Percentiles rank a stretch among this genome's conserved stretches.
Evolutionary conservation across 2,113 vertebrate genomes (phyloP).

Genomic region (human): DNA sequence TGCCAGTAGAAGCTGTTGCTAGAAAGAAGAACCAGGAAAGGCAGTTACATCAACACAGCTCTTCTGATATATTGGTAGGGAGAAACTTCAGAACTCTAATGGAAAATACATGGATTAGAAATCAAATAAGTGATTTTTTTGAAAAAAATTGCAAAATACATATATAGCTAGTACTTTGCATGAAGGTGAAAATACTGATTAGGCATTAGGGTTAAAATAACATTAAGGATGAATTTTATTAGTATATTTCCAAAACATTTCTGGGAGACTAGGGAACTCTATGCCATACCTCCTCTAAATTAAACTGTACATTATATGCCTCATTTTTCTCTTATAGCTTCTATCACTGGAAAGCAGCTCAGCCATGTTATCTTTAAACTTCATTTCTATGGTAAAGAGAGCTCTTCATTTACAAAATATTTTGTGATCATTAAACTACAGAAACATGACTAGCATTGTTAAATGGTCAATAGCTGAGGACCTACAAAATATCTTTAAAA

Average conservation of each 20-base stretch:
- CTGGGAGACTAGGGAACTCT: background rate
- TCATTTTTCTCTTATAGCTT: background rate
- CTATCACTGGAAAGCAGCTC: background rate
- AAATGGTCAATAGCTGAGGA: background rate
- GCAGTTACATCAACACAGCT: background rate
- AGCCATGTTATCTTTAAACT: background rate
- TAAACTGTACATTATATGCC: background rate
- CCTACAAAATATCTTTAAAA: background rate
- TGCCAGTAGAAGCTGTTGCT: background rate
- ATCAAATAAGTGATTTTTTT: background rate
- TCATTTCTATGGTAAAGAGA: background rate
- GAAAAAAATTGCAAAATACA: background rate
- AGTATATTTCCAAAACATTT: background rate
- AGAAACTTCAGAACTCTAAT: background rate
- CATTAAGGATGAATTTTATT: background rate
- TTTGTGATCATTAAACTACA: background rate
- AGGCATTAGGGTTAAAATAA: background rate
- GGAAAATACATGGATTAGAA: background rate
- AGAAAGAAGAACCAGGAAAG: background rate
- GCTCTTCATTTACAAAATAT: background rate
- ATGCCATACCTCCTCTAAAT: background rate
- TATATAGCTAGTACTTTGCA: background rate
- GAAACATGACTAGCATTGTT: background rate
- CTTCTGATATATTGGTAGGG: background rate
- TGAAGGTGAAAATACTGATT: background rate